Evolutionary conservation across 2,797 vertebrate genomes (phyloP), one percentile per base, ranked within the genome.

Genomic region (Poeciliopsis gracilis): DNA sequence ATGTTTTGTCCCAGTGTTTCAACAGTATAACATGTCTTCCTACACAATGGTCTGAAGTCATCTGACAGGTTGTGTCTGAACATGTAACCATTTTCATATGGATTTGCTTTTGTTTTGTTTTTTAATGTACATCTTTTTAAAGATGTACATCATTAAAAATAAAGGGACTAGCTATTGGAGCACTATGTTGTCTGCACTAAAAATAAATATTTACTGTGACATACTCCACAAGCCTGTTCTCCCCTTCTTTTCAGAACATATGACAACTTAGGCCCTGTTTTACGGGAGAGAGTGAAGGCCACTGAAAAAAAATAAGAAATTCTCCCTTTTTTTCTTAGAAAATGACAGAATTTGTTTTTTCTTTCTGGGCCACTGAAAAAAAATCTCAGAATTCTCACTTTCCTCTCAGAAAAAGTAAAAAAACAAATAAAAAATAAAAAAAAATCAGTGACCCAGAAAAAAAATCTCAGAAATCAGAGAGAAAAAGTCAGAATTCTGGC

Each of bases 181-280:
- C 89, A 86, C 85, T 80, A 57, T 84, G 82, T 85, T 74, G 78
- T 84, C 79, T 85, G 82, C 79, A 89, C 86, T 75, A 73, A 5
- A 86, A 91, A 90, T 91, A 87, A 91, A 91, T 53, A 77, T 77
- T 67, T 78, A 79, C 74, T 78, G 79, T 87, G 77, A 84, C 23
- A 59, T 63, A 30, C 73, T 23, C 67, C 59, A 63, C 15, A 20
- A 63, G 7, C 16, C 16, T 61, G 15, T 33, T 61, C 33, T 36
- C 30, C 16, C 28, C 16, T 18, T 36, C 18, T 36, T 20, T 63
- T 36, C 7, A 36, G 59, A 63, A 63, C 30, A 36, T 18, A 36
- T 36, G 28, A 16, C 30, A 33, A 18, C 30, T 18, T 30, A 61
- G 28, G 11, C 49, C 20, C 20, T 23, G 18, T 20, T 51, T 25